A percentile compares a stretch with the other conserved stretches of the same genome.
These are phyloP conservation scores for Campylomormyrus numenius DNA, from an alignment of 2,113 vertebrate genomes.

Conservation along the genomic window DNA sequence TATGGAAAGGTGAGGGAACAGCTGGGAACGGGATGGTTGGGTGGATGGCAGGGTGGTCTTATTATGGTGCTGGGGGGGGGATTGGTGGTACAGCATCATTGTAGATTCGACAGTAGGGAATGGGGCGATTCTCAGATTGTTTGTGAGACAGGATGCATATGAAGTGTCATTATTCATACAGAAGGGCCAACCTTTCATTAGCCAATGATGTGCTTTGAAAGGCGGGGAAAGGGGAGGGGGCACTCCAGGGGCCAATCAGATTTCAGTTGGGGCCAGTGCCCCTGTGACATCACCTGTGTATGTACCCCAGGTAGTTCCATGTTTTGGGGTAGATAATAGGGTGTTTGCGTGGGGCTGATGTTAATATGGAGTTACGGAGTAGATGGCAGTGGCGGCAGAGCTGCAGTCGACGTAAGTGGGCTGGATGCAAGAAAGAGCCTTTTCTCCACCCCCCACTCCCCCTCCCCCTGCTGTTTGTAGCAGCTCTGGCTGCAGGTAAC, in stretches of 20 bases:
- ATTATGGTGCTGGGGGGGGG: background rate
- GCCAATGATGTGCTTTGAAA: background rate
- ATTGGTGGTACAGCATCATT: background rate
- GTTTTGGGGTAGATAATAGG: background rate
- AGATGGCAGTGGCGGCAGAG: background rate
- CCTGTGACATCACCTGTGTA: background rate
- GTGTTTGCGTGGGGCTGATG: background rate
- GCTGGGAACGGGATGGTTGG: background rate
- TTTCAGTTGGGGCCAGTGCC: background rate
- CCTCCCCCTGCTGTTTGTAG: background rate
- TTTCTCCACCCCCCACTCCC: background rate
- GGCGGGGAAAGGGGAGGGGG: background rate
- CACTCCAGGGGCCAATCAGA: background rate
- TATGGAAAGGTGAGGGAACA: background rate
- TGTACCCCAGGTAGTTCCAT: background rate
- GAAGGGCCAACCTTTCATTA: background rate
- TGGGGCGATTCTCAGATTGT: background rate
- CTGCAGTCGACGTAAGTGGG: background rate
- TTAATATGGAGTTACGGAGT: background rate
- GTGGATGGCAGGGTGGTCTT: background rate
- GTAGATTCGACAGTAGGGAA: background rate
- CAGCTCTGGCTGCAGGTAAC: background rate
- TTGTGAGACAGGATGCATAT: background rate
- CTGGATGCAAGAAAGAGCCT: background rate
- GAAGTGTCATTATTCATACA: background rate